These are phyloP conservation scores for Drosophila sturtevanti DNA, from an alignment of 1,140 invertebrate genomes.

Conservation along the genomic window DNA sequence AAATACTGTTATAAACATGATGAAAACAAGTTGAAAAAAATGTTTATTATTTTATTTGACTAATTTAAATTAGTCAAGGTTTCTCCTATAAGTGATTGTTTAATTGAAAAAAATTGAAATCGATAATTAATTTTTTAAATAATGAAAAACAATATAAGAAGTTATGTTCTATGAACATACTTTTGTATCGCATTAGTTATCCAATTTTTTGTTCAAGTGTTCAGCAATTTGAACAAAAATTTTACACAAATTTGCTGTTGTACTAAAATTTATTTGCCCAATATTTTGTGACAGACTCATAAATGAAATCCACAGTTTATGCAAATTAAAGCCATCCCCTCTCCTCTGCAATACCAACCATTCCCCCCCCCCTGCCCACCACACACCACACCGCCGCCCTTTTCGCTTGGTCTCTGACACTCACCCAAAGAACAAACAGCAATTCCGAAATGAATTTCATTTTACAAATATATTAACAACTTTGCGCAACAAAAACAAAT, in stretches of 20 bases:
- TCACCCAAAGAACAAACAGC: constrained; percentile 62
- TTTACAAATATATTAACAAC: constrained; percentile 82
- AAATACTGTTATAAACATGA: too few relatives aligned
- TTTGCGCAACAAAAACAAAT: constrained; percentile 62
- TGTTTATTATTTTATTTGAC: too few relatives aligned
- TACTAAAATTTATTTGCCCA: neutral
- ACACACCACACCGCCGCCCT: neutral
- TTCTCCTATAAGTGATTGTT: too few relatives aligned
- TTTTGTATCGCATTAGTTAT: too few relatives aligned
- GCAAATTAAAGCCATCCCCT: constrained; percentile 20
- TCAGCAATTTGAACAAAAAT: neutral
- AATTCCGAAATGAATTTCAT: constrained; percentile 82
- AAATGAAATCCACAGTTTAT: constrained; percentile 9
- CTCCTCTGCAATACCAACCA: neutral
- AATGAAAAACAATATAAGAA: too few relatives aligned
- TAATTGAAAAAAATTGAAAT: too few relatives aligned
- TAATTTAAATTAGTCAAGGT: too few relatives aligned
- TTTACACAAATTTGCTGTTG: neutral
- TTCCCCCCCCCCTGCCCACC: neutral
- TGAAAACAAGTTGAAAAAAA: too few relatives aligned
- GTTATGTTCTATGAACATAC: too few relatives aligned
- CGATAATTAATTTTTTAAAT: too few relatives aligned
- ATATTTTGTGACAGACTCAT: constrained; percentile 5
- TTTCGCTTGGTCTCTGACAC: neutral
- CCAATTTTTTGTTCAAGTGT: neutral